Conservation (phyloP, 23 tunicate species). For the Clavelina lepadiformis region DNA sequence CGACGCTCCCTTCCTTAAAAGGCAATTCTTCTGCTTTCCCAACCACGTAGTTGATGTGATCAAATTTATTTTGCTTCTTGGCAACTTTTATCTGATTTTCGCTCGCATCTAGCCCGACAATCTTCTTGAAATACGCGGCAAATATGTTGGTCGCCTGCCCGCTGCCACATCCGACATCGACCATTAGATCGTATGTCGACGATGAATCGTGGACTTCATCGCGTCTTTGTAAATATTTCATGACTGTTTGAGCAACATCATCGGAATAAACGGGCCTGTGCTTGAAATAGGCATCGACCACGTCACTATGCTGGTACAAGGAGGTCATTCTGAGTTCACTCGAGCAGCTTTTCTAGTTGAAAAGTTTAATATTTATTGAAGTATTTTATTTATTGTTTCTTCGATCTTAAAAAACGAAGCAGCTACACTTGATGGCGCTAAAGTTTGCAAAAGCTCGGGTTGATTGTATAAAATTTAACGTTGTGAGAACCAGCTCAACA, state of each 20-base stretch:
- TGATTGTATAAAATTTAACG: too few relatives aligned
- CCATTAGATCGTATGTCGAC: conserved; percentile 12
- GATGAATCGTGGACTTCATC: not conserved
- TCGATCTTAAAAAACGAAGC: too few relatives aligned
- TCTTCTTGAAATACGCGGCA: conserved; percentile 11
- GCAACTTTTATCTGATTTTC: conserved; percentile 33
- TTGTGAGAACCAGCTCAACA: too few relatives aligned
- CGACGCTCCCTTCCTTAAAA: conserved; percentile 26
- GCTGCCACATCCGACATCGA: conserved; percentile 59
- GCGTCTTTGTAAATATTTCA: not conserved
- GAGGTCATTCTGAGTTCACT: conserved; percentile 4
- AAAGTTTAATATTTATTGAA: too few relatives aligned
- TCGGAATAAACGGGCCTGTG: not conserved
- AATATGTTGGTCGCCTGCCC: conserved; percentile 31
- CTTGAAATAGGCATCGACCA: not conserved
- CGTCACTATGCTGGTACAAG: not conserved
- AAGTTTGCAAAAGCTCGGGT: too few relatives aligned
- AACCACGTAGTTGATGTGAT: conserved; percentile 11
- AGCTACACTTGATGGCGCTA: too few relatives aligned
- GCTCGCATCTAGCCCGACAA: conserved; percentile 34
- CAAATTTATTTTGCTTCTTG: conserved; percentile 3
- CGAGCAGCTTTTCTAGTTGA: not conserved
- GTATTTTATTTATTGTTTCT: too few relatives aligned
- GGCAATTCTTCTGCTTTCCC: conserved; percentile 38
- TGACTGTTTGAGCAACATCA: not conserved